These are phyloP conservation scores for Allacma fusca DNA, from an alignment of 2,888 invertebrate species.

Conservation along the genomic window DNA sequence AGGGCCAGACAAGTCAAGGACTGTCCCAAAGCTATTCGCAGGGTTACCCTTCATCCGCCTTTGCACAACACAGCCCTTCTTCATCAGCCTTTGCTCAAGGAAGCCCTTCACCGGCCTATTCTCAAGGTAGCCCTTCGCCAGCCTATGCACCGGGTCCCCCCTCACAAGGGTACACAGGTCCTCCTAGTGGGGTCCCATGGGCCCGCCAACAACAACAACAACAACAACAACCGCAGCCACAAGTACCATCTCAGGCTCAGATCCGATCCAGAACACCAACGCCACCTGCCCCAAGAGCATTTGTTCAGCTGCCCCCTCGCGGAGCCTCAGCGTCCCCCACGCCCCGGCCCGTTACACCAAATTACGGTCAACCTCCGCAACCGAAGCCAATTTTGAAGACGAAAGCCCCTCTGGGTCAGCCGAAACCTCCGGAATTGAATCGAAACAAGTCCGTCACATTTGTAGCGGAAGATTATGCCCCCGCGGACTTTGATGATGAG, in stretches of 20 bases:
- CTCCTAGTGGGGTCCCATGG: neutral
- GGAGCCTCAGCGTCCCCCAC: constrained; percentile 38
- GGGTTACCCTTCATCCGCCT: no score
- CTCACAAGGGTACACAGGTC: neutral
- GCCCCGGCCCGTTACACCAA: constrained; percentile 13
- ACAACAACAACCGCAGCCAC: neutral
- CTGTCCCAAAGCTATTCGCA: no score
- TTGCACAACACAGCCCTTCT: no score
- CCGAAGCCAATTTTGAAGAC: constrained; percentile 47
- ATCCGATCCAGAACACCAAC: constrained; percentile 42
- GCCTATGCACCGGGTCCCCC: neutral
- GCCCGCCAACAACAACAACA: neutral
- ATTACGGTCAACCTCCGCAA: constrained; percentile 43
- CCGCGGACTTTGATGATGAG: constrained; percentile 35
- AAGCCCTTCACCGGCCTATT: no score
- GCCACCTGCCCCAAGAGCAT: constrained; percentile 26
- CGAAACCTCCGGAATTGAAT: neutral
- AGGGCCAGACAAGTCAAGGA: no score
- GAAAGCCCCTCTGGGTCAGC: constrained; percentile 26
- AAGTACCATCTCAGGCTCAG: constrained; percentile 21
- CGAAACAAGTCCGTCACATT: constrained; percentile 36
- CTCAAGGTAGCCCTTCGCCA: no score
- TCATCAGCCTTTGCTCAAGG: no score
- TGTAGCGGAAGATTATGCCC: constrained; percentile 27
- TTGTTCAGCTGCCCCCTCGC: constrained; percentile 40